Evolutionary conservation across 2,888 invertebrate species (phyloP), one percentile per base, ranked within the genome.

Genomic region (Argynnis bischoffii): DNA sequence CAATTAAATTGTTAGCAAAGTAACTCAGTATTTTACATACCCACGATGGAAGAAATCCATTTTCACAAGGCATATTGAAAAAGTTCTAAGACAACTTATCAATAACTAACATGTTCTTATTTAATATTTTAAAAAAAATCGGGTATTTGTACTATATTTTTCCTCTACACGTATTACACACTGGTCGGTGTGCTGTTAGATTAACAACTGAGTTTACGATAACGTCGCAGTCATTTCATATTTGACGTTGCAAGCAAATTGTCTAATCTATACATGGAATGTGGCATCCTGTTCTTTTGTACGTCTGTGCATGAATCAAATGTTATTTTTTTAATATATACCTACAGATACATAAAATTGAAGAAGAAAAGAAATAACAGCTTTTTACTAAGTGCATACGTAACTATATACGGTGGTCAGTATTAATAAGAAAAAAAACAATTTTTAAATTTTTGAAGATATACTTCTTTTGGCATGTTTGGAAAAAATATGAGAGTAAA

Each of bases 121-220:
- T 14, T 1, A 15, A 21, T 16, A 16, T n/a, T n/a, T 35, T 16
- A 13, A n/a, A 35, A 41, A 41, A 41, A 8, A 11, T 41, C 11
- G 35, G 11, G 35, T 41, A 41, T 11, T 11, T 11, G 1, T 41
- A 2, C 16, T 4, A 16, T n/a, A 51, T n/a, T 51, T 51, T 21
- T 51, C 6, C 16, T 16, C 11, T 51, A n/a, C 5, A 21, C 14
- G 4, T 35, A 26, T 31, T 50, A 15, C 1, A 41, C 31, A 41
- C 41, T 35, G 41, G 8, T 11, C 35, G 41, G 61, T 53, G 53
- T 41, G 51, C 61, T 14, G 41, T 61, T 18, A 53, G 41, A 61
- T 61, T 53, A 41, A 50, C 26, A n/a, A 61, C 61, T 61, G 61
- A 61, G 61, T 14, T 15, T 51, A 16, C n/a, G 61, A 61, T 53